These are phyloP conservation scores for Prosapia bicincta DNA, from an alignment of 2,888 invertebrate species.

Conservation along the genomic window DNA sequence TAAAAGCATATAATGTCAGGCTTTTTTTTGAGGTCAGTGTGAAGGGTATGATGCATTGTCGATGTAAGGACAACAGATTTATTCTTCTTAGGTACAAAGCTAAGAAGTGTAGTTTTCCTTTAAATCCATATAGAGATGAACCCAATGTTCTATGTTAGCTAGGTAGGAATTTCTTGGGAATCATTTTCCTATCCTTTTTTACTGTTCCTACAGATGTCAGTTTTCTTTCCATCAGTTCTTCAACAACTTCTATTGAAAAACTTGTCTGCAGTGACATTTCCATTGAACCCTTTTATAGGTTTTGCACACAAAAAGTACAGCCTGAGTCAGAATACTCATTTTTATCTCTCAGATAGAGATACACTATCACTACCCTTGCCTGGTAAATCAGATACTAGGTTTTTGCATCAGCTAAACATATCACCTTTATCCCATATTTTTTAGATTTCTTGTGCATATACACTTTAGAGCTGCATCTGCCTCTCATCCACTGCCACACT, in stretches of 20 bases:
- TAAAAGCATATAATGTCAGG: constrained; percentile 29
- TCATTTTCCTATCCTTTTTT: background rate
- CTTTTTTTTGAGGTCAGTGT: constrained; percentile 18
- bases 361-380: background rate
- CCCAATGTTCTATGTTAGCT: background rate
- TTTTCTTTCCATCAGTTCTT: background rate
- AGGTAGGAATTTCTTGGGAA: background rate
- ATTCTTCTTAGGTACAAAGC: constrained; percentile 26
- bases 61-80: constrained; percentile 27
- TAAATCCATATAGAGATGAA: no score
- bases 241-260: background rate
- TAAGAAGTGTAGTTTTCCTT: constrained; percentile 13
- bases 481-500: no score
- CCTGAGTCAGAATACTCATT: background rate
- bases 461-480: background rate
- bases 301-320: no score
- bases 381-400: background rate
- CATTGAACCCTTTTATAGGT: background rate
- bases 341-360: background rate
- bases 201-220: background rate
- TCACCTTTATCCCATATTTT: no score
- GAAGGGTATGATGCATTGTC: constrained; percentile 27
- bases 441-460: background rate
- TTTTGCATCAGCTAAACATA: background rate
- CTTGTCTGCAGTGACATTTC: background rate